Evolutionary conservation across 1,140 invertebrate species (phyloP).

Genomic region (Mercenaria mercenaria): DNA sequence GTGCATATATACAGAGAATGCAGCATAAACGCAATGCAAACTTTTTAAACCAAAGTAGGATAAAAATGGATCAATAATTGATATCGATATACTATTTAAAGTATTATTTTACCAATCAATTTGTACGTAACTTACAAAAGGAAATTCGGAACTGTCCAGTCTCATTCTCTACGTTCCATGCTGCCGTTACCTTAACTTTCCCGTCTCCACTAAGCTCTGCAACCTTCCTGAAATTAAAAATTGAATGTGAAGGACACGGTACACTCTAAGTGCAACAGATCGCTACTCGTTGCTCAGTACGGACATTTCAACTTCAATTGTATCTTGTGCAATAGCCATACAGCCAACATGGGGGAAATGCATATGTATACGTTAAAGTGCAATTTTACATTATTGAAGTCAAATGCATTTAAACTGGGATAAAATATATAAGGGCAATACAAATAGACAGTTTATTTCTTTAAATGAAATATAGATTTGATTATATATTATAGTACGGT

Average conservation of each 20-base stretch:
- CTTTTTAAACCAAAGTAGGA: no score
- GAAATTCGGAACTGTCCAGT: slow-evolving; percentile 45
- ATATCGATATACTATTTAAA: no score
- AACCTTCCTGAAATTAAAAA: slow-evolving; percentile 64
- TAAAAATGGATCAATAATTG: no score
- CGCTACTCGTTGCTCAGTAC: background rate
- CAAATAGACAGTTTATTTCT: no score
- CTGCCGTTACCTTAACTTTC: slow-evolving; percentile 59
- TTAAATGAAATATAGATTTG: no score
- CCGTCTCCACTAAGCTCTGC: slow-evolving; percentile 57
- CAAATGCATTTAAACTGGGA: background rate
- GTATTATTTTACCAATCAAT: no score
- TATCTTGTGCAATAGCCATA: background rate
- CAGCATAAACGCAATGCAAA: no score
- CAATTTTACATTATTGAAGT: background rate
- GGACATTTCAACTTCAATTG: background rate
- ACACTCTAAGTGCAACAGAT: background rate
- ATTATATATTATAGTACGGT: no score
- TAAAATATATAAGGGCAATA: no score
- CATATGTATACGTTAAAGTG: background rate
- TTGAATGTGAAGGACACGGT: background rate
- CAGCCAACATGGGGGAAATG: background rate
- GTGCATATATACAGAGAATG: no score
- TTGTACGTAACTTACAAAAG: slow-evolving; percentile 73
- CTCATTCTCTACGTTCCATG: slow-evolving; percentile 60